phyloP scores from a whole-genome alignment of 2,888 invertebrate genomes.

The Agrochola circellaris region DNA sequence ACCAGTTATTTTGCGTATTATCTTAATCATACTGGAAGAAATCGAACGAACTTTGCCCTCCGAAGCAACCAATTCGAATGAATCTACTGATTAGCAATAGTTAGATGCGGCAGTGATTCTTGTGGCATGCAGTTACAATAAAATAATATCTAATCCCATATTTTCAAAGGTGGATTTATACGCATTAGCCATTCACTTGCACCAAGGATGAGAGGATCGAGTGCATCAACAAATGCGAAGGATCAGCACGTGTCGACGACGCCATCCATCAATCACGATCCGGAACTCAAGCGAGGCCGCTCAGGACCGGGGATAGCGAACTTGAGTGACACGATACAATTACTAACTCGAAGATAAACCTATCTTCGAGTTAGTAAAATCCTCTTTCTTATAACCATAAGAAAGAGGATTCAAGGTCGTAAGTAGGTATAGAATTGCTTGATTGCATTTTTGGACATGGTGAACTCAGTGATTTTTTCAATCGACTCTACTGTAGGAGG shows the following conservation, averaged over 20 bases:
- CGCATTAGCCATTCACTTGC: conserved; percentile 63
- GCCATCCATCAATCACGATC: conserved; percentile 81
- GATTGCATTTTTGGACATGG: conserved; percentile 6
- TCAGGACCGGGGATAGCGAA: conserved; percentile 46
- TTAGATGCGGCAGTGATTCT: conserved; percentile 10
- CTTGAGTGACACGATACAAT: conserved; percentile 37
- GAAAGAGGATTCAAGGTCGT: conserved; percentile 23
- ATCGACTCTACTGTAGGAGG: conserved; percentile 24
- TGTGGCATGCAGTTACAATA: conserved; percentile 8
- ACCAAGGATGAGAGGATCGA: conserved; percentile 69
- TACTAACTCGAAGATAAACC: conserved; percentile 21
- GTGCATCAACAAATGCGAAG: conserved; percentile 76
- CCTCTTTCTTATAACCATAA: too few species aligned
- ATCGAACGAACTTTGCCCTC: conserved; percentile 13
- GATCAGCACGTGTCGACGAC: conserved; percentile 73
- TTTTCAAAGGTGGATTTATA: conserved; percentile 11
- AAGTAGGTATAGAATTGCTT: neutral
- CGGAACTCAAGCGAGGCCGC: conserved; percentile 77
- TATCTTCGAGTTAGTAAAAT: too few species aligned
- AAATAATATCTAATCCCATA: conserved; percentile 11
- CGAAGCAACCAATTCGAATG: conserved; percentile 11
- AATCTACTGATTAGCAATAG: conserved; percentile 6
- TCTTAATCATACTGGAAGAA: conserved; percentile 3
- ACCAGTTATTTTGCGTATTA: conserved; percentile 4
- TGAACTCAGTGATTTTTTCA: conserved; percentile 26